A percentile compares a stretch with the other conserved stretches of the same genome.
Evolutionary conservation across 2,113 vertebrate species (phyloP).

Genomic region (Xenopus borealis): DNA sequence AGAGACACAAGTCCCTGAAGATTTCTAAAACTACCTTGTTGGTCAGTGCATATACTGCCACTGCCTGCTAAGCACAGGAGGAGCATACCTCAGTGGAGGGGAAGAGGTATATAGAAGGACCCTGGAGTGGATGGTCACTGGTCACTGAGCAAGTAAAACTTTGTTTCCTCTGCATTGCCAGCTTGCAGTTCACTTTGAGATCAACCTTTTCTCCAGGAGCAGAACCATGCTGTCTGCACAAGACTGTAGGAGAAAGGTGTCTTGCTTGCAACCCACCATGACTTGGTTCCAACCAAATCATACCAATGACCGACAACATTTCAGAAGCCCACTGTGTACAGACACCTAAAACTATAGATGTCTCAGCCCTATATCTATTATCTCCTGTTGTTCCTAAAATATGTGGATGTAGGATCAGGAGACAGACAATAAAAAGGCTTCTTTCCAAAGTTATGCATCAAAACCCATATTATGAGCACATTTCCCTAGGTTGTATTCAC

Average conservation of each 20-base stretch:
- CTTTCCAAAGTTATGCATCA: neutral
- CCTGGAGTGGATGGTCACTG: constrained; percentile 1
- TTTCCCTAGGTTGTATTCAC: neutral
- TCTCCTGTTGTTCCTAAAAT: neutral
- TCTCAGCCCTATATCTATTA: no score
- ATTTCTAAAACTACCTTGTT: neutral
- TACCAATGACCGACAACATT: neutral
- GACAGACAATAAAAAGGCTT: neutral
- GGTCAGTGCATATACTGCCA: constrained; percentile 11
- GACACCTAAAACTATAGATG: no score
- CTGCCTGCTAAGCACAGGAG: constrained; percentile 1
- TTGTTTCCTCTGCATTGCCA: neutral
- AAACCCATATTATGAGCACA: neutral
- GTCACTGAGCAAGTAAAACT: neutral
- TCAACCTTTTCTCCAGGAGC: neutral
- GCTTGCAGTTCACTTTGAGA: neutral
- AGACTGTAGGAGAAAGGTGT: neutral
- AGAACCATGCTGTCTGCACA: neutral
- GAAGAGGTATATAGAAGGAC: constrained; percentile 19
- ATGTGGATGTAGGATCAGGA: neutral
- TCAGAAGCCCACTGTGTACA: no score
- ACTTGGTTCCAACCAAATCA: neutral
- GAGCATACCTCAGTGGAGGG: constrained; percentile 15
- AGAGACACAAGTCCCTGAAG: constrained; percentile 2
- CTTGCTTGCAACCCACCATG: neutral